Conservation (phyloP, 2,797 vertebrate species). For the Muscicapa comitata region DNA sequence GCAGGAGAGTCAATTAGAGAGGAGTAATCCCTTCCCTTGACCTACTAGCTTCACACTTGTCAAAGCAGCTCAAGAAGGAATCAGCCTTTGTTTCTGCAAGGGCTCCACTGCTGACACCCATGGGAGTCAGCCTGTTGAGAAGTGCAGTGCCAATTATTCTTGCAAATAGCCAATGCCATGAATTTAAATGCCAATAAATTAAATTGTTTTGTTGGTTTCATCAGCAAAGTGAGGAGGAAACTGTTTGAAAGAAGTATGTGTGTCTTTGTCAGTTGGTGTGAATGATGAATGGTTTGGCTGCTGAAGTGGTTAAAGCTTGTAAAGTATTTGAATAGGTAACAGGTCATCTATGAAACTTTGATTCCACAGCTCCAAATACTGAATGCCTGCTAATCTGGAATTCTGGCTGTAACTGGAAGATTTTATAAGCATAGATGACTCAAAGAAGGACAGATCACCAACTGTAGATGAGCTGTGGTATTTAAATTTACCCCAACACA, state of each 20-base stretch:
- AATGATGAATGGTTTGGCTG: not conserved
- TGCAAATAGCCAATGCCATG: not conserved
- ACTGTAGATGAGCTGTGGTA: not conserved
- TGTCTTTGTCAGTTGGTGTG: not conserved
- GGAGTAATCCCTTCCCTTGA: not conserved
- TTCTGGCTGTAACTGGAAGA: not conserved
- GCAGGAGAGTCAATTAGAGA: not conserved
- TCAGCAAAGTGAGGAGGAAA: not conserved
- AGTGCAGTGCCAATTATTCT: not conserved
- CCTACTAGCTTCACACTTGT: not conserved
- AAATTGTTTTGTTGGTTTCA: not conserved
- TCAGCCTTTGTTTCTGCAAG: not conserved
- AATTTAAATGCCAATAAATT: not conserved
- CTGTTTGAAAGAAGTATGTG: not conserved
- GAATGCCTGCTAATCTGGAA: not conserved
- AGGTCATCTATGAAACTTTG: not conserved
- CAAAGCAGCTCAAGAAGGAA: not conserved
- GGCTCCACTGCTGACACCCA: not conserved
- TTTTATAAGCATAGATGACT: not conserved
- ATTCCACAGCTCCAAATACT: not conserved
- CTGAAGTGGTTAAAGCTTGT: not conserved
- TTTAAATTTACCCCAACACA: not conserved
- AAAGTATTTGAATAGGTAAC: not conserved
- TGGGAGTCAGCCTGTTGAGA: not conserved
- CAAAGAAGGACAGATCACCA: not conserved